Percentiles rank a stretch among this genome's conserved stretches.
phyloP scores from a whole-genome alignment of 2,113 vertebrate species.

The Gymnobelideus leadbeateri region DNA sequence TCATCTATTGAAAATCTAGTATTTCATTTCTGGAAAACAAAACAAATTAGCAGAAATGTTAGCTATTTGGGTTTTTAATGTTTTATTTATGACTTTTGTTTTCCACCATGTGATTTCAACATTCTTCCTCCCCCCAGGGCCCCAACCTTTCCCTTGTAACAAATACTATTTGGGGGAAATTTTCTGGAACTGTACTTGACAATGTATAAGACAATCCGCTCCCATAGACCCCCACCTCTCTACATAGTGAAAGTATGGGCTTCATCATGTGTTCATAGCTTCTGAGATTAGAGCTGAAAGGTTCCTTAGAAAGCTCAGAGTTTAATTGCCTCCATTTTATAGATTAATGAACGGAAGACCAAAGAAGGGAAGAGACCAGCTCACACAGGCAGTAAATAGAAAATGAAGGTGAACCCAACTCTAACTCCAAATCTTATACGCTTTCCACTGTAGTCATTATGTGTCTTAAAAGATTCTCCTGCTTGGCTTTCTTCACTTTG shows the following conservation, averaged over 20 bases:
- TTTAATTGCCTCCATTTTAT: not conserved
- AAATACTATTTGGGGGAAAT: not conserved
- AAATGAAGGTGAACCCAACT: not conserved
- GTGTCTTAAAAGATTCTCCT: not conserved
- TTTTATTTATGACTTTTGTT: not conserved
- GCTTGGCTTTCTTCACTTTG: not conserved
- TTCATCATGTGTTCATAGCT: not conserved
- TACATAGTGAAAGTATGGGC: not conserved
- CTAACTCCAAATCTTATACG: not conserved
- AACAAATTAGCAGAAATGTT: not conserved
- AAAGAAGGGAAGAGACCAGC: not conserved
- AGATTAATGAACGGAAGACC: not conserved
- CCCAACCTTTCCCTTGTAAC: not conserved
- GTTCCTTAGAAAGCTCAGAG: not conserved
- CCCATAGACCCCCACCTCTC: not conserved
- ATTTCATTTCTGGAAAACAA: conserved; percentile 1
- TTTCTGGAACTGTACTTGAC: not conserved
- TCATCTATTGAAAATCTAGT: not conserved
- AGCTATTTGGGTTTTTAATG: not conserved
- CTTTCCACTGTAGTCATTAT: not conserved
- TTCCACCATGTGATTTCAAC: not conserved
- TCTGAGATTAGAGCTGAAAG: not conserved
- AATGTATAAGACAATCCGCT: not conserved
- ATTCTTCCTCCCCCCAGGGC: not conserved
- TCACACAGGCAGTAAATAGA: not conserved